Base-by-base conservation (phyloP, 2,113 vertebrate species). In the Rhinoptilus africanus region DNA sequence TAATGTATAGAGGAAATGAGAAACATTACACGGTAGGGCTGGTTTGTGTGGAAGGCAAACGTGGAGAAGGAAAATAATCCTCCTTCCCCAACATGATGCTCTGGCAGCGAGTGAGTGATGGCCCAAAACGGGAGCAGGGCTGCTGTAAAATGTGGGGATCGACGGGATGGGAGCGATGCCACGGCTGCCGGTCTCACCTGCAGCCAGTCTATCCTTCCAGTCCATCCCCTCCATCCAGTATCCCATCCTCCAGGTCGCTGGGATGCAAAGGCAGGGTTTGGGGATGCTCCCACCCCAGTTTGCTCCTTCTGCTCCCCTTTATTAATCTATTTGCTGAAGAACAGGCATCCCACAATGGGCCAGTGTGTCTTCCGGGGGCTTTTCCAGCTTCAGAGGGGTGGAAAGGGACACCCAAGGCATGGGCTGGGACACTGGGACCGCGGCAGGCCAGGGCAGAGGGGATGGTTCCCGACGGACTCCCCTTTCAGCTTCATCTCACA, bases 51-150 rank as follows among this genome's bases (percentile, higher is more conserved):
- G 87, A 45, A 59, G 62, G 93, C 39, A 21, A 64, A 72, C 0
- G 24, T 1, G 11, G 32, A 28, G 68, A 69, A 48, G 62, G 68
- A 50, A 84, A 89, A 73, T 4, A 54, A 23, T 9, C 51, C 54
- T n/a, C 39, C 41, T 67, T 18, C 69, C 53, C 6, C 2, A 1
- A 50, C 32, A n/a, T 1, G 4, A 50, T 14, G 67, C 48, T 35
- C 71, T 0, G 2, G 64, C 37, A 56, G 35, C 2, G 1, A 86
- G 62, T 0, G 1, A 86, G 62, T 0, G 2, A 34, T 2, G 20
- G 66, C n/a, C 41, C 28, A 5, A n/a, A 79, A 41, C 0, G 2
- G 45, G 57, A 72, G 39, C 21, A 8, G 63, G 24, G 56, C 48
- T 75, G 80, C 79, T 66, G 72, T 1, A 7, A 32, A 32, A 37